phyloP scores from a whole-genome alignment of 2,888 invertebrate genomes.

The Andricus quercusramuli region DNA sequence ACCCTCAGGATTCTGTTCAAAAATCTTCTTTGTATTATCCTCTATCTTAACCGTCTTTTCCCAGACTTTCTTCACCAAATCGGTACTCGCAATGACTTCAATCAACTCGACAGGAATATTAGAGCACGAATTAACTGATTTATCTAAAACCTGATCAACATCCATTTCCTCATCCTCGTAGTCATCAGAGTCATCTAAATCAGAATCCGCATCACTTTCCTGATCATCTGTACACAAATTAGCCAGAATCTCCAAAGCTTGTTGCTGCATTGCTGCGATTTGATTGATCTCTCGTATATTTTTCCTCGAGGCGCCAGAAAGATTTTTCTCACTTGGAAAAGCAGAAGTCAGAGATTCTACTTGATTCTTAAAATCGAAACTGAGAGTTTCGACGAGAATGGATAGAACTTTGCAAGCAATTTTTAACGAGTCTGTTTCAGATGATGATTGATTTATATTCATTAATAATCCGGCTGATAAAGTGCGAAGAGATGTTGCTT shows the following conservation, averaged over 20 bases:
- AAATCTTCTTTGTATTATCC: slow-evolving; percentile 80
- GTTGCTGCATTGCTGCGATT: slow-evolving; percentile 80
- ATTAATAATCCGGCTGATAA: slow-evolving; percentile 82
- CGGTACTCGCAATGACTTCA: slow-evolving; percentile 82
- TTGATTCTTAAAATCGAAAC: slow-evolving; percentile 80
- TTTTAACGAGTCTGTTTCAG: slow-evolving; percentile 55
- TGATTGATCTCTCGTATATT: slow-evolving; percentile 80
- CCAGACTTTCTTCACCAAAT: slow-evolving; percentile 83
- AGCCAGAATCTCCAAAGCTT: slow-evolving; percentile 85
- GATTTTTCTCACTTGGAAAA: slow-evolving; percentile 79
- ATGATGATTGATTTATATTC: slow-evolving; percentile 77
- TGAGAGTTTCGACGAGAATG: slow-evolving; percentile 80
- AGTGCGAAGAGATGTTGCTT: slow-evolving; percentile 80
- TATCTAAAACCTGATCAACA: slow-evolving; percentile 66
- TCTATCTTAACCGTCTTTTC: slow-evolving; percentile 80
- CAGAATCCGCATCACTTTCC: slow-evolving; percentile 77
- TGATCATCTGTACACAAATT: slow-evolving; percentile 84
- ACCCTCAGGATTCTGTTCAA: slow-evolving; percentile 80
- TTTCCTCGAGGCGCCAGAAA: slow-evolving; percentile 78
- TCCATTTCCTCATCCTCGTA: slow-evolving; percentile 73
- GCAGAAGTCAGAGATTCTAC: slow-evolving; percentile 80
- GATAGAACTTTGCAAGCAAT: slow-evolving; percentile 79
- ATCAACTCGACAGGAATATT: slow-evolving; percentile 82
- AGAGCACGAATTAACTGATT: slow-evolving; percentile 77
- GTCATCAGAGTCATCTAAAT: slow-evolving; percentile 77